These are phyloP conservation scores for Thamnophis elegans DNA, from an alignment of 2,797 vertebrate species.

Conservation along the genomic window DNA sequence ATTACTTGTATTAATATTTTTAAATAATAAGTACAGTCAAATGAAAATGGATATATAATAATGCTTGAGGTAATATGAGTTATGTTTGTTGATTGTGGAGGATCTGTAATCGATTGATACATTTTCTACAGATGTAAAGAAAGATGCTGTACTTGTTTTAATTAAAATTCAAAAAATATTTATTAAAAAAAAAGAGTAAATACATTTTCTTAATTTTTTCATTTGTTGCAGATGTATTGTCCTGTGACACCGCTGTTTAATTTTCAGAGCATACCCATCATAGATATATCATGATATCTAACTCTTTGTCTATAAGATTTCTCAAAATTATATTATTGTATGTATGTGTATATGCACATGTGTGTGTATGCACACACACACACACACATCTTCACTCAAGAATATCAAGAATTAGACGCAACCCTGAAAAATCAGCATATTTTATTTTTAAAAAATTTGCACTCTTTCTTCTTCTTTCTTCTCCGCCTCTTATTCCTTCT, in stretches of 20 bases:
- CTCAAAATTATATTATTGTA: not conserved
- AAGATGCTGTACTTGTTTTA: too few species aligned
- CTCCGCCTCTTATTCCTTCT: not conserved
- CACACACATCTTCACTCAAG: too few species aligned
- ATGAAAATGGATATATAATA: too few species aligned
- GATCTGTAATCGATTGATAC: too few species aligned
- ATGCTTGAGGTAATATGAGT: too few species aligned
- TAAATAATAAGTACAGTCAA: too few species aligned
- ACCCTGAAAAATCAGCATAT: not conserved
- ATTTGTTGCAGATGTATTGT: not conserved
- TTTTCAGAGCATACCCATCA: not conserved
- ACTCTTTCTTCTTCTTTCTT: not conserved
- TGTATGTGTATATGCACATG: not conserved
- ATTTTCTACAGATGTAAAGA: too few species aligned
- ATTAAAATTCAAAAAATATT: too few species aligned
- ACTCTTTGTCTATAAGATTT: not conserved
- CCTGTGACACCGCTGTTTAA: not conserved
- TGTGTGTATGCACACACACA: too few species aligned
- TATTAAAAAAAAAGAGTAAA: too few species aligned
- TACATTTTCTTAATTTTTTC: not conserved
- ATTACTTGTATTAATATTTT: too few species aligned
- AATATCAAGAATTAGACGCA: not conserved
- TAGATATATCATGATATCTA: not conserved
- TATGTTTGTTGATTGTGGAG: too few species aligned
- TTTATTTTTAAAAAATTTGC: not conserved